These are phyloP conservation scores for Lingula anatina DNA, from an alignment of 2,888 invertebrate genomes.

Conservation along the genomic window DNA sequence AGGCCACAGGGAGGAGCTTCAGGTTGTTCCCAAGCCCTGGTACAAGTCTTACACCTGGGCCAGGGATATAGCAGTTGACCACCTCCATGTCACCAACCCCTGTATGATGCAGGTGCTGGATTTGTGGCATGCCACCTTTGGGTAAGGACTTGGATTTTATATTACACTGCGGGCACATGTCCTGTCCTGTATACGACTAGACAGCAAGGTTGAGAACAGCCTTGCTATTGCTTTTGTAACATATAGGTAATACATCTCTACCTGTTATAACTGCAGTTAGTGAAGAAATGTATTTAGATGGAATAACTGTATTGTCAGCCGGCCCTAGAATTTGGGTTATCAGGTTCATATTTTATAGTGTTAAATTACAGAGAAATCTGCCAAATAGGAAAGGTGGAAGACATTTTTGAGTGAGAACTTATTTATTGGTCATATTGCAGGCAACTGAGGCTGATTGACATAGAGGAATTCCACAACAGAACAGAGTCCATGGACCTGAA, in stretches of 20 bases:
- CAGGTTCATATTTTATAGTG: too few species aligned
- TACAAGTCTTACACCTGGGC: slow-evolving; percentile 57
- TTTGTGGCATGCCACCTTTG: slow-evolving; percentile 75
- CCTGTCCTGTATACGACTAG: too few species aligned
- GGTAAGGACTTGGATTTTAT: slow-evolving; percentile 57
- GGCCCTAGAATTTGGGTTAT: too few species aligned
- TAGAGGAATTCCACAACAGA: slow-evolving; percentile 47
- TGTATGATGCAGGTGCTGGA: slow-evolving; percentile 73
- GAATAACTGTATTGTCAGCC: too few species aligned
- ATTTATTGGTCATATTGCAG: slow-evolving; percentile 20
- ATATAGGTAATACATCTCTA: too few species aligned
- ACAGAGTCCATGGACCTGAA: slow-evolving; percentile 65
- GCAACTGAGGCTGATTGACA: slow-evolving; percentile 46
- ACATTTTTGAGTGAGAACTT: background rate
- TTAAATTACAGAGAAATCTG: too few species aligned
- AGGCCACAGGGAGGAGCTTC: slow-evolving; percentile 58
- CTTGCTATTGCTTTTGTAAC: too few species aligned
- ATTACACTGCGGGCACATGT: too few species aligned
- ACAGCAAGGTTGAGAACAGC: too few species aligned
- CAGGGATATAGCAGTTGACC: slow-evolving; percentile 57
- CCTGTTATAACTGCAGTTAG: too few species aligned
- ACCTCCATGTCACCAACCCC: slow-evolving; percentile 73
- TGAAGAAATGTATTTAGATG: too few species aligned
- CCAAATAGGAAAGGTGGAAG: too few species aligned
- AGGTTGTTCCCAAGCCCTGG: slow-evolving; percentile 65